Conservation (phyloP, 2,113 vertebrate species). For the Labrus mixtus region DNA sequence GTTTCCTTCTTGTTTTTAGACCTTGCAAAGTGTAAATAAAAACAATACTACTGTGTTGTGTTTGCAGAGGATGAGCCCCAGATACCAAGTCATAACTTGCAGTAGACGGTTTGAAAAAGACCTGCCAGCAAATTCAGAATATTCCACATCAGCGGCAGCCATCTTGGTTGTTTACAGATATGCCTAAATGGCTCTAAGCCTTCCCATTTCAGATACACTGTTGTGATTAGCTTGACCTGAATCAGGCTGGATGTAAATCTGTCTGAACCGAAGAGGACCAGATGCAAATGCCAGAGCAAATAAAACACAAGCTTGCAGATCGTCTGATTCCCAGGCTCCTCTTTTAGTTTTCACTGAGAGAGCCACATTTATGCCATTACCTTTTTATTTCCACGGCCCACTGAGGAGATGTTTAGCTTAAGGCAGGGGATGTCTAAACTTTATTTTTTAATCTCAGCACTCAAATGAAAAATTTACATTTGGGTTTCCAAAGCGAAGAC, state of each 20-base stretch:
- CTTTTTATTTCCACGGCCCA: not conserved
- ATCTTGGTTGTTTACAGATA: not conserved
- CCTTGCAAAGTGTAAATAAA: too few species aligned
- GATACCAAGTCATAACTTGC: too few species aligned
- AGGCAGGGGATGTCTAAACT: slow-evolving; percentile 9
- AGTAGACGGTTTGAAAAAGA: too few species aligned
- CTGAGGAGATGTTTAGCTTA: slow-evolving; percentile 17
- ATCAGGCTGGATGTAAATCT: not conserved
- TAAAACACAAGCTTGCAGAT: not conserved
- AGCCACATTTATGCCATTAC: not conserved
- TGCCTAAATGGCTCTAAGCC: not conserved
- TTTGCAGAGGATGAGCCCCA: too few species aligned
- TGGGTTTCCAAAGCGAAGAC: slow-evolving; percentile 33
- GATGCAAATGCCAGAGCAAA: not conserved
- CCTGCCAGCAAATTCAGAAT: not conserved
- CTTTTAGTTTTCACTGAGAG: not conserved
- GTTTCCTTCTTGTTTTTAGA: too few species aligned
- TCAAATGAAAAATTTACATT: slow-evolving; percentile 59
- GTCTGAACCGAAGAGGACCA: not conserved
- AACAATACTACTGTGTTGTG: too few species aligned
- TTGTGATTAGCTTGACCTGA: not conserved
- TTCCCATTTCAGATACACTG: not conserved
- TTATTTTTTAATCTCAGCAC: slow-evolving; percentile 15
- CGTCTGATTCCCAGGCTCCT: not conserved
- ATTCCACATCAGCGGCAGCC: not conserved